Base-by-base conservation (phyloP, 2,797 vertebrate genomes). In the Pseudomugil tenellus region DNA sequence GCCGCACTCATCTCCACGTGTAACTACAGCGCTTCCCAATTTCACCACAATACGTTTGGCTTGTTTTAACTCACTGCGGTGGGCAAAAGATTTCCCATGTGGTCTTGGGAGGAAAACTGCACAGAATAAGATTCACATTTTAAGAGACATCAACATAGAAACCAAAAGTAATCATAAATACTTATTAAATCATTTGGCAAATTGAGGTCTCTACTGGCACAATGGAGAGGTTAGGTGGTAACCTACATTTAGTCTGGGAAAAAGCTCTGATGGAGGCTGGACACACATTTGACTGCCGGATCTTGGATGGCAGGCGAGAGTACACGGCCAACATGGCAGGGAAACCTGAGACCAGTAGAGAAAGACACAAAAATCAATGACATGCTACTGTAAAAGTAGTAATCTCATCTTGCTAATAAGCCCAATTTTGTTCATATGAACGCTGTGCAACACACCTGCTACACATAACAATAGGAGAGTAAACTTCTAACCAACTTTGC, bases 41-140 rank as follows among this genome's bases (percentile, higher is more conserved):
- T 99, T 99, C 81, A 99, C 98, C 1, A 98, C 96, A 6, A 99
- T 96, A 46, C 98, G 94, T 79, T 97, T 98, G 43, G 98, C 98
- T 19, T 98, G 96, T 76, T 96, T 97, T 71, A 99, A 89, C 91
- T 99, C 98, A 57, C 96, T 95, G 67, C 98, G 97, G 86, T 98
- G 98, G 0, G 93, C 95, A 79, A 96, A 96, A 0, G 96, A 93
- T 58, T 96, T 97, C 32, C 96, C 96, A 37, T 96, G 96, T 0
- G 94, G 74, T 10, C 96, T 95, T 63, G 94, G 95, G 54, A 94
- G 93, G 0, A 93, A 93, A 52, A 97, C 75, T 3, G 94, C 87
- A 76, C 87, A 60, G 1, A 55, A 73, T 5, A 56, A 49, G 0
- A 48, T 7, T 8, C 41, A 46, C 19, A 41, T 17, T 39, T 41